phyloP scores from a whole-genome alignment of 2,113 vertebrate species.

The Pituophis catenifer region DNA sequence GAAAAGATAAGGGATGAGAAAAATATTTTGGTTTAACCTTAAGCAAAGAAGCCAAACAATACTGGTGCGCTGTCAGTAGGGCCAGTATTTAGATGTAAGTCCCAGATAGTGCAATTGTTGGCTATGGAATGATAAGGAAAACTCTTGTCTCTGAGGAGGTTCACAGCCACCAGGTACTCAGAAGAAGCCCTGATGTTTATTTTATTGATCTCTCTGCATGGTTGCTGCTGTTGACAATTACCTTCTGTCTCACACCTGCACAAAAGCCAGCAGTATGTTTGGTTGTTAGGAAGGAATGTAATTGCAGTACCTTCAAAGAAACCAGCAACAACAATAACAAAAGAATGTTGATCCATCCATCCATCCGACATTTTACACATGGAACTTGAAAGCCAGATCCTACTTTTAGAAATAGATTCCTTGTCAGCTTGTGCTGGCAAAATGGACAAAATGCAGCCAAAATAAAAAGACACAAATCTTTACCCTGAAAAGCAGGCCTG shows the following conservation, averaged over 20 bases:
- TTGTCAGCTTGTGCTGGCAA: conserved; percentile 31
- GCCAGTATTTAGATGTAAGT: conserved; percentile 21
- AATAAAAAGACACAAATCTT: neutral
- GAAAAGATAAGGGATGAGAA: conserved; percentile 22
- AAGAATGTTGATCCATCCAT: conserved; percentile 60
- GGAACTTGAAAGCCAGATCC: conserved; percentile 1
- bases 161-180: conserved; percentile 52
- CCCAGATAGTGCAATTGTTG: conserved; percentile 43
- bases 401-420: conserved; percentile 1
- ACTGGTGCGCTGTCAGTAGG: conserved; percentile 8
- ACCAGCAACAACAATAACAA: conserved; percentile 30
- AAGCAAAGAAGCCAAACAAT: conserved; percentile 19
- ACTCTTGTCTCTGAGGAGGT: conserved; percentile 49
- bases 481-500: neutral
- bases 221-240: conserved; percentile 55
- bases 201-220: conserved; percentile 53
- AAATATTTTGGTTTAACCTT: neutral
- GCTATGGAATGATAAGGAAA: conserved; percentile 41
- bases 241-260: conserved; percentile 71
- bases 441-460: conserved; percentile 24
- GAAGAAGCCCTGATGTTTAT: conserved; percentile 53
- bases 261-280: conserved; percentile 54
- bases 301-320: conserved; percentile 57
- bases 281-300: conserved; percentile 57
- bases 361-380: conserved; percentile 49